These are phyloP conservation scores for Eolophus roseicapilla DNA, from an alignment of 2,113 vertebrate species.

Conservation along the genomic window DNA sequence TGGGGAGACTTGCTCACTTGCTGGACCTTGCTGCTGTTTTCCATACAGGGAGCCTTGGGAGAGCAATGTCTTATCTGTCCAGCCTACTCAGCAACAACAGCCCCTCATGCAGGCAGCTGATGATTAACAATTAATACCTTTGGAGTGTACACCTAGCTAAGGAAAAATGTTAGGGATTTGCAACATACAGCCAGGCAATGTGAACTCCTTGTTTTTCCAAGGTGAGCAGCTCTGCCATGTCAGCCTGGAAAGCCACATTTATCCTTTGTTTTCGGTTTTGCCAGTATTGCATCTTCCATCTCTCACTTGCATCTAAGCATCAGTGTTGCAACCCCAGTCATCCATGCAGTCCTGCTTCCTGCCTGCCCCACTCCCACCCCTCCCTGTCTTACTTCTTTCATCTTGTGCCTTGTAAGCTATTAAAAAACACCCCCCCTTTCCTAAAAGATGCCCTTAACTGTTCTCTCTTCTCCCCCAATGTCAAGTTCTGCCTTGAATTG, in stretches of 20 bases:
- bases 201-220: background rate
- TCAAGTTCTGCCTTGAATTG: background rate
- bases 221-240: background rate
- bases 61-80: background rate
- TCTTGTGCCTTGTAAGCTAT: background rate
- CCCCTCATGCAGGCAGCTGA: background rate
- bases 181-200: background rate
- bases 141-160: background rate
- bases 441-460: background rate
- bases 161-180: background rate
- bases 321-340: background rate
- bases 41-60: constrained; percentile 8
- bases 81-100: background rate
- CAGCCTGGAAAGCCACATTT: background rate
- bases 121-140: background rate
- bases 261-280: background rate
- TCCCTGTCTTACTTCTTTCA: background rate
- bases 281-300: background rate
- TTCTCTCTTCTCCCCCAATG: background rate
- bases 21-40: constrained; percentile 31
- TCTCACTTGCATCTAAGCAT: background rate
- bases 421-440: background rate
- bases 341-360: background rate
- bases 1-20: background rate
- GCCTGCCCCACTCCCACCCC: fast-evolving